Evolutionary conservation across 2,113 vertebrate genomes (phyloP), one percentile per base, ranked within the genome.

Genomic region (Leucosticte australis): DNA sequence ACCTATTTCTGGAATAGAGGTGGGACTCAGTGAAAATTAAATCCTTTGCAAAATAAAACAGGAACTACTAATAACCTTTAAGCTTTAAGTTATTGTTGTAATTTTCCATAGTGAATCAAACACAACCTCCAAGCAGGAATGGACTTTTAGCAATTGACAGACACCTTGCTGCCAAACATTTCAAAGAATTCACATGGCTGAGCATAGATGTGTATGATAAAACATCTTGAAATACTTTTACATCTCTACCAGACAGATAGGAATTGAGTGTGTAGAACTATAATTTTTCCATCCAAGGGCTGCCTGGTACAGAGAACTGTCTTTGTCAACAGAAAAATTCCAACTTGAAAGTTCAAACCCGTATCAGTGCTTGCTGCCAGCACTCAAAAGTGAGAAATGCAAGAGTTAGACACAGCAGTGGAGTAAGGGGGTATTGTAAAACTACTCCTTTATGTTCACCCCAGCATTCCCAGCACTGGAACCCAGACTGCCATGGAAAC

Each of bases 341-440:
- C 75, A 93, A 6, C 55, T 62, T 82, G 82, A 88, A 92, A 86
- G 67, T 93, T 90, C 83, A 90, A 83, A 69, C 67, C 31, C 70
- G 1, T 62, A 70, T 83, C 71, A 65, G 2, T n/a, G 33, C 55
- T 83, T 57, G 41, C 63, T 93, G 79, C 90, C 79, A 93, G 59
- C 39, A 67, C 0, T 1, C 14, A 17, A 31, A 93, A 86, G 57
- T 53, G 46, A 90, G 79, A 75, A 93, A 96, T 88, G 47, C 41
- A 53, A 49, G 82, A 46, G 42, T 87, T 31, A 88, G 46, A 78
- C 37, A 39, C 26, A 92, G 75, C 85, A 86, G 39, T 52, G 42
- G 37, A 77, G 35, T 65, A 42, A 86, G 20, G 9, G 20, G 10
- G 4, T 24, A n/a, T 59, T 22, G 59, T 63, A 83, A 90, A 92